Evolutionary conservation across 2,797 vertebrate genomes (phyloP), one percentile per base, ranked within the genome.

Genomic region (Emydoidea blandingii): DNA sequence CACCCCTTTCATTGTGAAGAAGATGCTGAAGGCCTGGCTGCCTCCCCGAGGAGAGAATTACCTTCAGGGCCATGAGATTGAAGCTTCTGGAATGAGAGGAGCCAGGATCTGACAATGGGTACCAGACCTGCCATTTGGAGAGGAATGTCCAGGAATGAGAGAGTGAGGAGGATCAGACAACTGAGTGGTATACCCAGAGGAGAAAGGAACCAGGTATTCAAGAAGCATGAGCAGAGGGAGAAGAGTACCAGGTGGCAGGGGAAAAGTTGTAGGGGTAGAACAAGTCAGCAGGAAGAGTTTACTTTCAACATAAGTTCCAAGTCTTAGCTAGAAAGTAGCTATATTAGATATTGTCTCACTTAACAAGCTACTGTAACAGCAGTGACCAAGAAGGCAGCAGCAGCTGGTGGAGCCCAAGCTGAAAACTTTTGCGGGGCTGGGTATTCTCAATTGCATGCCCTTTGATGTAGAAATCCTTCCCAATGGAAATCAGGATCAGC

Each of bases 21-120:
- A 83, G 47, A 3, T 80, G 37, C 18, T 12, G 59, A 65, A 25
- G 11, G 21, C 82, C 54, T 88, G 4, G 8, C 3, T 59, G 16
- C 3, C 16, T 78, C 88, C 31, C 31, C 2, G 0, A 0, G 0
- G 0, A 8, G 44, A n/a, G 27, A 72, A 7, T 31, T 79, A 19
- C 12, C 29, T 27, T 95, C 85, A 76, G 74, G 52, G 84, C 56
- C 1, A 3, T 47, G 50, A 83, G 5, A 25, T 8, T 65, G 9
- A 57, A 52, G 31, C 27, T 5, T 83, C 72, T 47, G 6, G 15
- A 8, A 27, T 27, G 47, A 54, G 53, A 88, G 50, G 52, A 78
- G 56, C 85, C 74, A 83, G 74, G 54, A 88, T 9, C 18, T 93
- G 44, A 84, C 10, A 41, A 57, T 88, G 88, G 54, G 31, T 15